Percentiles rank a stretch among this genome's conserved stretches.
phyloP scores from a whole-genome alignment of 2,113 vertebrate species.

The Pollimyrus isidori region DNA sequence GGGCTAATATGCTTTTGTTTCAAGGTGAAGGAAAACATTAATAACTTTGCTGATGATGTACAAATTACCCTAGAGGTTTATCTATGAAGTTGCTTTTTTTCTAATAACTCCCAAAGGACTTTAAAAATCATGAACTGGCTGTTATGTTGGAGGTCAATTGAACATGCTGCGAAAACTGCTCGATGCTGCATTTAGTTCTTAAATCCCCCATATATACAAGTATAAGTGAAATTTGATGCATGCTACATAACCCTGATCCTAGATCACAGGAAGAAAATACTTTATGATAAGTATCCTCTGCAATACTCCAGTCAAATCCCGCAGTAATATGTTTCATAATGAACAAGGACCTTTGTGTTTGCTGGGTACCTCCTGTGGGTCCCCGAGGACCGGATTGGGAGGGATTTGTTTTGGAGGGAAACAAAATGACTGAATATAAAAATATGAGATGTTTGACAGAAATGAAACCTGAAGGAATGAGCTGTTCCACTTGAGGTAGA shows the following conservation, averaged over 20 bases:
- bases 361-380: not conserved
- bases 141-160: not conserved
- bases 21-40: not conserved
- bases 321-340: not conserved
- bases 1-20: not conserved
- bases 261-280: not conserved
- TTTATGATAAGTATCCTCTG: not conserved
- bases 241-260: not conserved
- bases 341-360: not conserved
- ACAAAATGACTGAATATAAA: not conserved
- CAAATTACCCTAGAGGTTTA: not conserved
- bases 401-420: not conserved
- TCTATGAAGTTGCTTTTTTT: not conserved
- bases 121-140: conserved; percentile 1
- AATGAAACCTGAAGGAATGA: not conserved
- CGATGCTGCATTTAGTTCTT: not conserved
- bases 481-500: not conserved
- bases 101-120: not conserved
- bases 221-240: not conserved
- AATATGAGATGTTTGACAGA: not conserved
- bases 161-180: not conserved
- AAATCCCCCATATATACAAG: not conserved
- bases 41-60: not conserved
- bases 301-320: not conserved
- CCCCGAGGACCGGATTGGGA: not conserved